Conservation (phyloP, 2,113 vertebrate species). For the Xenopus borealis region DNA sequence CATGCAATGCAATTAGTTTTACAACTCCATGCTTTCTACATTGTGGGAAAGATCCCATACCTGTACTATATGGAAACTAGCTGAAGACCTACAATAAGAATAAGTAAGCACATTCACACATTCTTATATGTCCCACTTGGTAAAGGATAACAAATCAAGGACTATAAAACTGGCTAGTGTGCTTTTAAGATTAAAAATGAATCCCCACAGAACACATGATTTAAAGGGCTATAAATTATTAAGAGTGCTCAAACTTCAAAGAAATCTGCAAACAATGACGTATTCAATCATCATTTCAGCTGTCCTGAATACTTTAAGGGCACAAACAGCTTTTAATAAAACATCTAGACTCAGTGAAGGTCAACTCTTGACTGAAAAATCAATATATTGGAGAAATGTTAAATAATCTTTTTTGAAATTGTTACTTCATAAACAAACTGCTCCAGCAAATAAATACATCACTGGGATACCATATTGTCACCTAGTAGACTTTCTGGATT, state of each 20-base stretch:
- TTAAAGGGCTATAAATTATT: neutral
- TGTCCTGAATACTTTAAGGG: slow-evolving; percentile 3
- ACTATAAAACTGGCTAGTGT: too few species aligned
- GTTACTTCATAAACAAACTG: slow-evolving; percentile 18
- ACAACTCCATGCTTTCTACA: too few species aligned
- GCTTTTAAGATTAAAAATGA: too few species aligned
- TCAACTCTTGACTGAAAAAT: slow-evolving; percentile 42
- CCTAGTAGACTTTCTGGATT: neutral
- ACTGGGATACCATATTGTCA: neutral
- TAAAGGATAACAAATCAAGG: too few species aligned
- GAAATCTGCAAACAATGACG: slow-evolving; percentile 5
- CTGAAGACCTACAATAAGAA: too few species aligned
- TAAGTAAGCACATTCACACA: too few species aligned
- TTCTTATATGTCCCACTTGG: too few species aligned
- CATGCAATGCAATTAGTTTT: too few species aligned
- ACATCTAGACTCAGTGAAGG: slow-evolving; percentile 35
- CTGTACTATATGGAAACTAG: too few species aligned
- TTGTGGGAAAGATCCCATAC: too few species aligned
- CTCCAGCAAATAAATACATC: slow-evolving; percentile 22
- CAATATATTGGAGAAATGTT: slow-evolving; percentile 42
- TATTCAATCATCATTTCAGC: neutral
- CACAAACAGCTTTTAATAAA: slow-evolving; percentile 38
- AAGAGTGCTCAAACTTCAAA: neutral
- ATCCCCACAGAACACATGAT: neutral
- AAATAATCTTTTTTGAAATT: slow-evolving; percentile 31